Percentiles rank a stretch among this genome's conserved stretches.
These are phyloP conservation scores for Prunella fulvescens DNA, from an alignment of 2,113 vertebrate species.

Conservation along the genomic window DNA sequence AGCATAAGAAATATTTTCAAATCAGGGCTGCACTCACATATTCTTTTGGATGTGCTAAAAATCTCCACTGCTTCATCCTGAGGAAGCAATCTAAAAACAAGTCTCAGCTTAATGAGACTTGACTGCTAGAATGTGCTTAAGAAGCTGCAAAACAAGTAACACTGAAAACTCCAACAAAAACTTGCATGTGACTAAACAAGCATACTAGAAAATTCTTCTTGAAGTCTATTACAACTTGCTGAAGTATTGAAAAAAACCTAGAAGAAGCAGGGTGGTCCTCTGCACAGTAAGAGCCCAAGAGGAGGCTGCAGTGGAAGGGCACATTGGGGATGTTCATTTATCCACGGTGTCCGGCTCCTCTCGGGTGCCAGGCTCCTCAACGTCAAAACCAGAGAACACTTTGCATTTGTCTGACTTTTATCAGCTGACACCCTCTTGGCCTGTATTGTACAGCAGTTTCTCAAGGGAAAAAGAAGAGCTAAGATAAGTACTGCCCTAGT, in stretches of 20 bases:
- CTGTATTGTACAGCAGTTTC: neutral
- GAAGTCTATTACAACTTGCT: neutral
- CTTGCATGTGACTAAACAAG: neutral
- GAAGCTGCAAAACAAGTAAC: neutral
- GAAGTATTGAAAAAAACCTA: neutral
- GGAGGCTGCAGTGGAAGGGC: neutral
- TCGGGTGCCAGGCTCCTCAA: neutral
- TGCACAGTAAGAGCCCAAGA: neutral
- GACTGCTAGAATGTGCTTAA: neutral
- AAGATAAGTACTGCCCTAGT: neutral
- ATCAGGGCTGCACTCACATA: rapidly evolving
- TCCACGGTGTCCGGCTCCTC: neutral
- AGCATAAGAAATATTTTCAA: neutral
- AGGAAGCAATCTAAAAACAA: neutral
- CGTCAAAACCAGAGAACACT: neutral
- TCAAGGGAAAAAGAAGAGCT: conserved; percentile 29
- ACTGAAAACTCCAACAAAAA: neutral
- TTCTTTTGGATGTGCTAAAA: neutral
- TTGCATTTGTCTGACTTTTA: conserved; percentile 11
- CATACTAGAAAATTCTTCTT: neutral
- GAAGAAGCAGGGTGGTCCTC: neutral
- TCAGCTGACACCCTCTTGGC: conserved; percentile 30
- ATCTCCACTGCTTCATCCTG: neutral
- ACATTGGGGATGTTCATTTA: neutral
- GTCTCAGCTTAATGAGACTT: neutral